Conservation (phyloP, 2,888 invertebrate species). For the Melipona bicolor region DNA sequence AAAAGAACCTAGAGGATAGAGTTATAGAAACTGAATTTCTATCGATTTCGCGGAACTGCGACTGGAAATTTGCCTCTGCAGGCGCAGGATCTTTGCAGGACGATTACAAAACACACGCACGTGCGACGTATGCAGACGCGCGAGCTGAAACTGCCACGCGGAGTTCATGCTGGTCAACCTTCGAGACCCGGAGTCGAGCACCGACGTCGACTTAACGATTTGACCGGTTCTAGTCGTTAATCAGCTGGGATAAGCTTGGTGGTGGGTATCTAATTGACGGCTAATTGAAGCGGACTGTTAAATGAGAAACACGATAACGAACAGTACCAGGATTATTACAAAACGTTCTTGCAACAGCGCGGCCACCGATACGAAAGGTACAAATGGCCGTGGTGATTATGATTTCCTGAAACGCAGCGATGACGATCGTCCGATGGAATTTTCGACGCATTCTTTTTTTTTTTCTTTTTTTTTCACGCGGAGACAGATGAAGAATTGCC, state of each 20-base stretch:
- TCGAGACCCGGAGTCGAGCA: conserved; percentile 30
- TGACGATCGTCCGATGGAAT: conserved; percentile 33
- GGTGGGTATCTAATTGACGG: conserved; percentile 73
- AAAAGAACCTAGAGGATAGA: not conserved
- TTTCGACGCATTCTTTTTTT: conserved; percentile 2
- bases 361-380: conserved; percentile 51
- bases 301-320: conserved; percentile 72
- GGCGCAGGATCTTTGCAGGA: not conserved
- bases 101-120: conserved; percentile 49
- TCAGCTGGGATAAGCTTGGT: conserved; percentile 57
- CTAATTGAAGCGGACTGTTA: conserved; percentile 72
- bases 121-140: not conserved
- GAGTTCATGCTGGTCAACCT: conserved; percentile 64
- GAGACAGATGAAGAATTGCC: conserved; percentile 16
- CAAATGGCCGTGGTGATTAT: conserved; percentile 48
- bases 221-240: conserved; percentile 73
- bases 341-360: conserved; percentile 64
- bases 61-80: conserved; percentile 53
- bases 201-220: conserved; percentile 70
- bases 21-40: conserved; percentile 17
- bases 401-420: conserved; percentile 43
- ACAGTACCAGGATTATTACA: conserved; percentile 66
- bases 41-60: not conserved
- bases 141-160: conserved; percentile 32
- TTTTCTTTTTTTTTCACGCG: not conserved